phyloP scores from a whole-genome alignment of 2,797 vertebrate genomes.

The Aeoliscus strigatus region DNA sequence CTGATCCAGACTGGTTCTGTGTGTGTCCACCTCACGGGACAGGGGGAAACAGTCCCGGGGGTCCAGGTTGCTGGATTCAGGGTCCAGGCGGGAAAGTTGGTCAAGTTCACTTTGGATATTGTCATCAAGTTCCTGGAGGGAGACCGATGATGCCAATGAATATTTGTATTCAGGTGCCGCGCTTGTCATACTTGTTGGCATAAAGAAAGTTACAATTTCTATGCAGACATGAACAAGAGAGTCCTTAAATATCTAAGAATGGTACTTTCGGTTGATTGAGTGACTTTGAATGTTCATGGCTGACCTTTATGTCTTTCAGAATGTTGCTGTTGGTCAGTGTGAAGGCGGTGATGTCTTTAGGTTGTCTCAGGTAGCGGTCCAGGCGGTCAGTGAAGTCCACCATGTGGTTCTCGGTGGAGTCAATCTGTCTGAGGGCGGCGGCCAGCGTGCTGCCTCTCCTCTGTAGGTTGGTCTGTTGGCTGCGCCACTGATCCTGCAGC shows the following conservation, averaged over 20 bases:
- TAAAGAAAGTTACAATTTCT: too few species aligned
- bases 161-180: too few species aligned
- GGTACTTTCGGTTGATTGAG: neutral
- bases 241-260: neutral
- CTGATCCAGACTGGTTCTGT: slow-evolving; percentile 78
- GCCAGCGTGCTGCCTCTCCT: slow-evolving; percentile 81
- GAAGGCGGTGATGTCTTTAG: slow-evolving; percentile 72
- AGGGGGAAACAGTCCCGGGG: slow-evolving; percentile 74
- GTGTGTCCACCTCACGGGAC: slow-evolving; percentile 72
- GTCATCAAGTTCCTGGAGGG: slow-evolving; percentile 71
- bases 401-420: slow-evolving; percentile 79
- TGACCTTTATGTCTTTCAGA: slow-evolving; percentile 76
- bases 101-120: slow-evolving; percentile 79
- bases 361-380: slow-evolving; percentile 72
- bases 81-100: slow-evolving; percentile 68
- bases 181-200: too few species aligned
- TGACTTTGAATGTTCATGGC: neutral
- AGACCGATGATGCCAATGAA: too few species aligned
- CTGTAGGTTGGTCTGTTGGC: slow-evolving; percentile 74
- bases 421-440: slow-evolving; percentile 76
- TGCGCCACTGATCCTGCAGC: slow-evolving; percentile 72
- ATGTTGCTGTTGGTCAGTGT: slow-evolving; percentile 68
- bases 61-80: slow-evolving; percentile 73
- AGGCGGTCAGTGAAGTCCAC: slow-evolving; percentile 72
- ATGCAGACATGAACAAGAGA: too few species aligned